These are phyloP conservation scores for Drosophila leonis DNA, from an alignment of 2,888 invertebrate species.

Conservation along the genomic window DNA sequence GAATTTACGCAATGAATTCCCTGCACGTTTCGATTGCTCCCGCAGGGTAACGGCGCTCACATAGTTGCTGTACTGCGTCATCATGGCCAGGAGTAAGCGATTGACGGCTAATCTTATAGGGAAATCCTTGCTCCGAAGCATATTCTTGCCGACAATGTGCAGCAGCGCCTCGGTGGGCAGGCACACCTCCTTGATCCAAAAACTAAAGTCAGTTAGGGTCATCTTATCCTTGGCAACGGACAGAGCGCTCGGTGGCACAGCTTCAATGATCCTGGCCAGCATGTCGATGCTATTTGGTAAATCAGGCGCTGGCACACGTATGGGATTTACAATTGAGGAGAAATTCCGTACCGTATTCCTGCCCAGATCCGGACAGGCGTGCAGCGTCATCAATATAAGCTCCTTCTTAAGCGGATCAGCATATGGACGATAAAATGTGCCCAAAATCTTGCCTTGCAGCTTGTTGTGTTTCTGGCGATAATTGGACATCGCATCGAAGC, in stretches of 20 bases:
- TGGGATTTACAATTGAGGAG: constrained; percentile 88
- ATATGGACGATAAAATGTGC: constrained; percentile 90
- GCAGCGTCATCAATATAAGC: constrained; percentile 88
- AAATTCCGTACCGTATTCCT: constrained; percentile 88
- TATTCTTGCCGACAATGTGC: constrained; percentile 63
- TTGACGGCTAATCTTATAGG: constrained; percentile 83
- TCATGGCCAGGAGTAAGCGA: constrained; percentile 84
- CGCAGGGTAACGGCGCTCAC: constrained; percentile 75
- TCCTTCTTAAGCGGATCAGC: constrained; percentile 88
- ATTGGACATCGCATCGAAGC: constrained; percentile 89
- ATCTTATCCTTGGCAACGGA: constrained; percentile 78
- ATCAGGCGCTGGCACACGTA: constrained; percentile 42
- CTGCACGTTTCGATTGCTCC: constrained; percentile 76
- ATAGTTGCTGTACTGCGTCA: constrained; percentile 85
- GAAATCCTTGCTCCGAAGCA: constrained; percentile 60
- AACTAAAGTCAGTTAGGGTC: constrained; percentile 81
- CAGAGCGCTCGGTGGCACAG: constrained; percentile 76
- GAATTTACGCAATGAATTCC: constrained; percentile 82
- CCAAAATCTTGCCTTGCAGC: constrained; percentile 86
- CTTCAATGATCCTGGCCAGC: constrained; percentile 73
- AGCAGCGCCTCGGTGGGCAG: constrained; percentile 81
- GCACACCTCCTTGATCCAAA: constrained; percentile 83
- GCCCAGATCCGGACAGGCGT: constrained; percentile 90
- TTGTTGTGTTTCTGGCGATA: constrained; percentile 82
- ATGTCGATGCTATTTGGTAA: constrained; percentile 70